These are phyloP conservation scores for Salvelinus sp. DNA, from an alignment of 2,113 vertebrate genomes.

Conservation along the genomic window DNA sequence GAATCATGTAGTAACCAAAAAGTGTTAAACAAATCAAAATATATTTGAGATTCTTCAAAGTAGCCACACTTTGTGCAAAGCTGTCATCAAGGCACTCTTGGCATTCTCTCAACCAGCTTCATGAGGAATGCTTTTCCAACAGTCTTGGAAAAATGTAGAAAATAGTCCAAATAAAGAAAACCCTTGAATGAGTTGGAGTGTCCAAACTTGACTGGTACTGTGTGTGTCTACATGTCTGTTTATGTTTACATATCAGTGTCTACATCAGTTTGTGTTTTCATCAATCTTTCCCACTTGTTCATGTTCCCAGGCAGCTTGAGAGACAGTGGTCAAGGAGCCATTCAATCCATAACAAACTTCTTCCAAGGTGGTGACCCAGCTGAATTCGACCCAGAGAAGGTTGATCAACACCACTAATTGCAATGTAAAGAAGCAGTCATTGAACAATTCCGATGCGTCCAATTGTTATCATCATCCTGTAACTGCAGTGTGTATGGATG, in stretches of 20 bases:
- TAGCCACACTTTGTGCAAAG: no score
- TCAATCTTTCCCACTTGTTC: neutral
- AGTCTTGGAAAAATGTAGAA: no score
- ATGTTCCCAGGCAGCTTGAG: neutral
- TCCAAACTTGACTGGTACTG: conserved; percentile 3
- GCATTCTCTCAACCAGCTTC: no score
- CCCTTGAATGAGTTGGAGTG: no score
- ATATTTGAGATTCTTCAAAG: no score
- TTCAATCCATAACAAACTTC: neutral
- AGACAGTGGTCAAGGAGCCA: neutral
- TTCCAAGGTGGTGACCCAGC: neutral
- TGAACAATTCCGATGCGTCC: neutral
- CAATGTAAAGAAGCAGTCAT: neutral
- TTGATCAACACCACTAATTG: neutral
- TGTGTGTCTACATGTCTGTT: neutral
- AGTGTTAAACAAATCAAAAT: no score
- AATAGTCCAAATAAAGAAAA: no score
- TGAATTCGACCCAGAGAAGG: neutral
- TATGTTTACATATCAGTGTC: neutral
- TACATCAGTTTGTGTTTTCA: neutral
- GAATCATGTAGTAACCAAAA: no score
- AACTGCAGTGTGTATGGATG: neutral
- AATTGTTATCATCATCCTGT: neutral
- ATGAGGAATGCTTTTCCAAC: no score
- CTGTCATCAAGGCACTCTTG: no score